These are phyloP conservation scores for Homarus americanus DNA, from an alignment of 1,140 invertebrate species.

Conservation along the genomic window DNA sequence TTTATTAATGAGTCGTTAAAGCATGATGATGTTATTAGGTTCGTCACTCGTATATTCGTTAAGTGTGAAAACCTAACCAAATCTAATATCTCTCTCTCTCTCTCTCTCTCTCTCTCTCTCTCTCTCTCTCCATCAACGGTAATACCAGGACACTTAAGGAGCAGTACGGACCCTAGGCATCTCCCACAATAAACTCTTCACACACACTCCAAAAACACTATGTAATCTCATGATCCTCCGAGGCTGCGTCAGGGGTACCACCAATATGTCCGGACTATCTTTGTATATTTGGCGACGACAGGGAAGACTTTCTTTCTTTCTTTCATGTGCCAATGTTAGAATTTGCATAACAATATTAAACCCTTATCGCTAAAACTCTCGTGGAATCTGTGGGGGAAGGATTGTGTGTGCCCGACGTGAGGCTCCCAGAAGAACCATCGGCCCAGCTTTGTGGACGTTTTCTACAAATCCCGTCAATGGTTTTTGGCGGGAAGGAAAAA, in stretches of 20 bases:
- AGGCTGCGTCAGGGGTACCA: neutral
- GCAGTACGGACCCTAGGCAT: neutral
- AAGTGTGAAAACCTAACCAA: too few relatives aligned
- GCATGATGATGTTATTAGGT: too few relatives aligned
- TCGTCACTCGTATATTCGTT: too few relatives aligned
- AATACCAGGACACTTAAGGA: too few relatives aligned
- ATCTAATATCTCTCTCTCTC: too few relatives aligned
- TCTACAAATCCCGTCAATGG: neutral
- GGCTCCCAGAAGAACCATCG: neutral
- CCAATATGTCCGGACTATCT: neutral
- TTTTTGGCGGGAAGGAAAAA: slow-evolving; percentile 8
- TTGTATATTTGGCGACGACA: neutral
- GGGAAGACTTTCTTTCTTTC: neutral
- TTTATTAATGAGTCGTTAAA: too few relatives aligned
- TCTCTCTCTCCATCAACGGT: too few relatives aligned
- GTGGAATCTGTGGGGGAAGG: neutral
- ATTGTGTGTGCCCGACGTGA: neutral
- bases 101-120: too few relatives aligned
- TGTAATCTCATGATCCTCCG: neutral
- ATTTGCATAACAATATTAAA: neutral
- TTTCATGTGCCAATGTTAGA: neutral
- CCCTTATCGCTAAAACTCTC: neutral
- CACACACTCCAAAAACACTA: neutral
- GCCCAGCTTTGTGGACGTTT: neutral
- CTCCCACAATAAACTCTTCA: neutral